Evolutionary conservation across 92 coral and sea anemone genomes (phyloP).

Genomic region (Hydrozoanthus gracilis): DNA sequence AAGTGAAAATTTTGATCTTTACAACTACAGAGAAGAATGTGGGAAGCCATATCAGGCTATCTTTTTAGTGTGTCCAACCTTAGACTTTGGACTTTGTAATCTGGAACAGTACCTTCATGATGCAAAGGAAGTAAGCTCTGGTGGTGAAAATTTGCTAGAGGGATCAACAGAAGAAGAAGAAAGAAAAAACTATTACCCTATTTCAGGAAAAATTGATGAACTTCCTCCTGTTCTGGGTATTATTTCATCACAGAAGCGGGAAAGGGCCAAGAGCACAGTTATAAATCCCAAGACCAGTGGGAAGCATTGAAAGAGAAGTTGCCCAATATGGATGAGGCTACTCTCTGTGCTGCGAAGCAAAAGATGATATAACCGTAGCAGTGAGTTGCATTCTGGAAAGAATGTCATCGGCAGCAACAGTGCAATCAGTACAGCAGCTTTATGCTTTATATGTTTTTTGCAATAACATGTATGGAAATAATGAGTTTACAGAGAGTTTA

Average conservation of each 20-base stretch:
- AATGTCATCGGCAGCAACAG: background rate
- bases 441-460: slow-evolving; percentile 21
- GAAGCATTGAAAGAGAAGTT: background rate
- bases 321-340: background rate
- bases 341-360: background rate
- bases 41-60: slow-evolving; percentile 62
- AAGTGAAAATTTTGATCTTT: slow-evolving; percentile 52
- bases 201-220: background rate
- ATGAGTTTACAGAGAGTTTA: slow-evolving; percentile 20
- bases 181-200: background rate
- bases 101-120: slow-evolving; percentile 47
- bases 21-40: slow-evolving; percentile 63
- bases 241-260: background rate
- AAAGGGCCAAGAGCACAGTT: background rate
- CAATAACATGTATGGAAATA: slow-evolving; percentile 35
- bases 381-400: slow-evolving; percentile 23
- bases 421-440: slow-evolving; percentile 15
- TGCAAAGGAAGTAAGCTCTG: background rate
- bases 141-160: too few species aligned
- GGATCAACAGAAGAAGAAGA: too few species aligned
- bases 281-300: too few species aligned
- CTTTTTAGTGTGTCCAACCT: slow-evolving; percentile 60
- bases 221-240: background rate
- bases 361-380: slow-evolving; percentile 5
- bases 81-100: slow-evolving; percentile 52